A percentile compares a stretch with the other conserved stretches of the same genome.
phyloP scores from a whole-genome alignment of 1,140 invertebrate species.

The Drosophila eugracilis region DNA sequence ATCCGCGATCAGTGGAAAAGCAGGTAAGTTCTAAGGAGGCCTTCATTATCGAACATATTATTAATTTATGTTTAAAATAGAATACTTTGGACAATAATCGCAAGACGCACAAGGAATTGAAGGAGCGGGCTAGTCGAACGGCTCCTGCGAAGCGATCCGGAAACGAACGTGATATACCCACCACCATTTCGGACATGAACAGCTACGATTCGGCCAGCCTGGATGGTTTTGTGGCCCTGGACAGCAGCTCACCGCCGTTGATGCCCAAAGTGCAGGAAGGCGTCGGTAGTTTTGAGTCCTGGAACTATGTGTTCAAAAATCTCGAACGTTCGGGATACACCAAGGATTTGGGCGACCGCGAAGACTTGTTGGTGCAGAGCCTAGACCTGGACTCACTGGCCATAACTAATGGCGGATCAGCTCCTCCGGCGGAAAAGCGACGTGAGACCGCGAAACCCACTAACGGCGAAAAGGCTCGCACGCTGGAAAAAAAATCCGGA shows the following conservation, averaged over 20 bases:
- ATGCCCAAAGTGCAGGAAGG: constrained; percentile 85
- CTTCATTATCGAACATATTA: background rate
- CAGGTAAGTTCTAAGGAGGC: constrained; percentile 35
- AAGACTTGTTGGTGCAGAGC: constrained; percentile 78
- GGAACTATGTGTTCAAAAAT: constrained; percentile 92
- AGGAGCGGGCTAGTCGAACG: constrained; percentile 53
- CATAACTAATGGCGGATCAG: constrained; percentile 53
- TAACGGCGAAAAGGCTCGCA: constrained; percentile 58
- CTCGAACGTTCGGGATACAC: constrained; percentile 90
- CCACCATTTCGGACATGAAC: constrained; percentile 54
- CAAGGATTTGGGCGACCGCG: constrained; percentile 86
- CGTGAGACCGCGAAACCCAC: constrained; percentile 36
- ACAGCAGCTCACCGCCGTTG: constrained; percentile 64
- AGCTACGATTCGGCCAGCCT: constrained; percentile 84
- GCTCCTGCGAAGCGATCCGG: constrained; percentile 38
- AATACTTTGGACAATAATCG: constrained; percentile 76
- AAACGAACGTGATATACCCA: constrained; percentile 60
- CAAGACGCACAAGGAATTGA: constrained; percentile 79
- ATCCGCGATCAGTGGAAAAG: constrained; percentile 42
- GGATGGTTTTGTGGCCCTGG: constrained; percentile 64
- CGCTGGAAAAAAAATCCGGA: constrained; percentile 55
- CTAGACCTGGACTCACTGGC: constrained; percentile 73
- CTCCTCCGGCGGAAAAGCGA: constrained; percentile 53
- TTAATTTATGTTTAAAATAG: constrained; percentile 1
- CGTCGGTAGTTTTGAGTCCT: constrained; percentile 88